Percentiles rank a stretch among this genome's conserved stretches.
These are phyloP conservation scores for Columbina picui DNA, from an alignment of 2,113 vertebrate species.

Conservation along the genomic window DNA sequence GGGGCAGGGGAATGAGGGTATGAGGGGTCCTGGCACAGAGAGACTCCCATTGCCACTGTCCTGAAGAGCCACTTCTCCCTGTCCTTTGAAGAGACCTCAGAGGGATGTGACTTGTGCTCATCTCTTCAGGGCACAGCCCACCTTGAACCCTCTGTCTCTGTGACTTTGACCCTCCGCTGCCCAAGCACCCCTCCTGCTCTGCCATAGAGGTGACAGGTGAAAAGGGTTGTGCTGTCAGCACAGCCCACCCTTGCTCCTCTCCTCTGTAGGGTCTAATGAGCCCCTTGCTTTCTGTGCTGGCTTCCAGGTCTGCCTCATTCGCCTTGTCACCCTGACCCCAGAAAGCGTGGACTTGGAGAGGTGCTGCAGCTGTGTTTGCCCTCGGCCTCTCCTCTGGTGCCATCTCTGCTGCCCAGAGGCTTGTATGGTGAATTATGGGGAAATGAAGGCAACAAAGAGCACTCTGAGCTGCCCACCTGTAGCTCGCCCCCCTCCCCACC, in stretches of 20 bases:
- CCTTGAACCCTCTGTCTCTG: background rate
- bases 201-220: fast-evolving
- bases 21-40: background rate
- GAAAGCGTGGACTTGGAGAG: background rate
- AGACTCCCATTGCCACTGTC: background rate
- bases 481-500: fast-evolving
- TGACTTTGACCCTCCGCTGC: background rate
- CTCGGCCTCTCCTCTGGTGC: background rate
- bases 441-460: background rate
- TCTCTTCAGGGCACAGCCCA: background rate
- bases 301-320: background rate
- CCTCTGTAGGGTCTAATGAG: background rate
- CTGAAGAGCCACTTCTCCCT: background rate
- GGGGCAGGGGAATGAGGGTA: background rate
- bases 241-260: background rate
- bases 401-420: background rate
- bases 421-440: background rate
- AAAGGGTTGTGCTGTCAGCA: background rate
- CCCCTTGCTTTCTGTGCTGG: background rate
- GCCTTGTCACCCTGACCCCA: background rate
- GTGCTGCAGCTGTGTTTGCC: background rate
- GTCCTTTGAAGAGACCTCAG: background rate
- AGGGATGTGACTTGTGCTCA: background rate
- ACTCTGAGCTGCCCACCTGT: background rate
- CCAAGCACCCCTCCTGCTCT: background rate